Base-by-base conservation (phyloP, 2,113 vertebrate genomes). In the Urocynchramus pylzowi region DNA sequence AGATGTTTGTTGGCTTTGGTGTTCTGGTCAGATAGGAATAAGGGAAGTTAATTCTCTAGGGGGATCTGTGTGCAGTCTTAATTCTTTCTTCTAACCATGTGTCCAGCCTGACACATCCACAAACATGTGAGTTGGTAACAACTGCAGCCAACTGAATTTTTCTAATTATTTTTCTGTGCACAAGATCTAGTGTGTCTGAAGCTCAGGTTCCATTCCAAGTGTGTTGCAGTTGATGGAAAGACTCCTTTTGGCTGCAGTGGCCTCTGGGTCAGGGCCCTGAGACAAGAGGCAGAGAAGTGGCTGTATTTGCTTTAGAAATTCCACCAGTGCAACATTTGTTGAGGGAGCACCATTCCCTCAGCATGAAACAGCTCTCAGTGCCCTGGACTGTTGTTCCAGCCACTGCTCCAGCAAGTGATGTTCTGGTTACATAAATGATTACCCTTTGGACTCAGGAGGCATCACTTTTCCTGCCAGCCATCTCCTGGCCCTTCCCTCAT, bases 131-230 rank as follows among this genome's bases (percentile, higher is more conserved):
- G 69, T 13, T 57, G 76, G 73, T 75, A 83, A 94, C 61, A 93
- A 92, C 78, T 87, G 78, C 81, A 92, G 91, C 95, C 96, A 96
- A 77, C 30, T 70, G 74, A 88, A 81, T 84, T 97, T 74, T 92
- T 93, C 84, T 53, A 16, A 78, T 90, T 92, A 77, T 84, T 83
- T 85, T 84, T 79, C 78, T 91, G 50, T 84, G 78, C 54, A 78
- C 35, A 84, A 89, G 76, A 70, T 76, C 78, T 56, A 44, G 37
- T 61, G 52, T 85, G 82, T 76, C 87, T 89, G 64, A 47, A 78
- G 45, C 76, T 87, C 93, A 45, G 56, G 63, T 65, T 87, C 80
- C 90, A 87, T 89, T 85, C 85, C 54, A 87, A 74, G 28, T 18
- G 49, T 60, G n/a, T 67, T 84, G 44, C 76, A 89, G 23, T 63